Percentiles rank a stretch among this genome's conserved stretches.
phyloP scores from a whole-genome alignment of 2,113 vertebrate genomes.

The Eidolon helvum region DNA sequence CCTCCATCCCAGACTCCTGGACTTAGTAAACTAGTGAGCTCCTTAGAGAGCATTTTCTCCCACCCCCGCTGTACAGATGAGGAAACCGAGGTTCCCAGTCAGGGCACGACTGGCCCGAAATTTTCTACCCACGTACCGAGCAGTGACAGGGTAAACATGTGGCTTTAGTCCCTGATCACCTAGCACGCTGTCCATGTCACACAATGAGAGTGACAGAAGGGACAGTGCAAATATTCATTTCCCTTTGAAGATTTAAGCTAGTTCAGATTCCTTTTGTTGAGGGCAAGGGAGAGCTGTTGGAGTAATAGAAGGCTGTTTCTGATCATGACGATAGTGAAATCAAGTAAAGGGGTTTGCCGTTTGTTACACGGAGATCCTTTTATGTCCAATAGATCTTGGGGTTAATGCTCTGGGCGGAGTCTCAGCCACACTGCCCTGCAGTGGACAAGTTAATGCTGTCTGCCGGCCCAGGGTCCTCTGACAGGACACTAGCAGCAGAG shows the following conservation, averaged over 20 bases:
- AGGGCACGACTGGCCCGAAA: neutral
- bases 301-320: neutral
- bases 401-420: neutral
- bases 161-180: neutral
- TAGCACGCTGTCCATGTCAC: too few species aligned
- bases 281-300: neutral
- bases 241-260: neutral
- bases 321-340: neutral
- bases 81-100: neutral
- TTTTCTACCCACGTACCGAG: neutral
- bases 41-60: neutral
- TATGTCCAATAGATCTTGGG: neutral
- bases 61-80: too few species aligned
- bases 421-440: too few species aligned
- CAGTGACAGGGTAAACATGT: fast-evolving
- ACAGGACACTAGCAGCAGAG: neutral
- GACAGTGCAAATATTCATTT: neutral
- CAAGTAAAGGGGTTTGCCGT: neutral
- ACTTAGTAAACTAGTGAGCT: neutral
- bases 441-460: neutral
- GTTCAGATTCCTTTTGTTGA: neutral
- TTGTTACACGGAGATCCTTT: neutral
- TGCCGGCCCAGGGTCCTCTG: neutral
- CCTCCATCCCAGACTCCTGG: neutral
- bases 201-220: neutral